A percentile compares a stretch with the other conserved stretches of the same genome.
phyloP scores from a whole-genome alignment of 2,797 vertebrate species.

The Anguilla pacifica region DNA sequence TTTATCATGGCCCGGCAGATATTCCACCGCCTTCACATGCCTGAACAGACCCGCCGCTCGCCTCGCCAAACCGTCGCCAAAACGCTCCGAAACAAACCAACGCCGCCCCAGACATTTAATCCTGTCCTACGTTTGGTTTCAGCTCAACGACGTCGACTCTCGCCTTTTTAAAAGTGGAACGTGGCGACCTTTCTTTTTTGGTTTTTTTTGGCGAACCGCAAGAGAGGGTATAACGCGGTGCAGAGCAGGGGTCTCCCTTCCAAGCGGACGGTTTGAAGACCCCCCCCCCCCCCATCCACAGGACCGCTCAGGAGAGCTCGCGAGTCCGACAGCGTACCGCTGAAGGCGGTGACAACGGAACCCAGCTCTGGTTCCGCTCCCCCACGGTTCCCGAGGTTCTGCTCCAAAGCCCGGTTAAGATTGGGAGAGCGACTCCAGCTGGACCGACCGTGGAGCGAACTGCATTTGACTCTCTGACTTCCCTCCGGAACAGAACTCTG shows the following conservation, averaged over 20 bases:
- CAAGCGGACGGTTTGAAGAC: background rate
- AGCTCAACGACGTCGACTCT: background rate
- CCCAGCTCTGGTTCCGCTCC: background rate
- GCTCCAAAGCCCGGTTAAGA: background rate
- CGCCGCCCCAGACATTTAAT: background rate
- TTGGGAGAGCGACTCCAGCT: background rate
- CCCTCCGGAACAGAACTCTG: background rate
- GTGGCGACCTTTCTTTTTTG: background rate
- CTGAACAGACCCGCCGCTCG: background rate
- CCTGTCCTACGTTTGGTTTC: background rate
- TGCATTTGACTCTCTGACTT: background rate
- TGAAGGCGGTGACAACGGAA: background rate
- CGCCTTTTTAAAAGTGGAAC: background rate
- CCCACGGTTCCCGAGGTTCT: background rate
- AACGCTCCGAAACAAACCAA: background rate
- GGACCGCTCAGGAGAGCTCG: background rate
- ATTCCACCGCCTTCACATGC: too few species aligned
- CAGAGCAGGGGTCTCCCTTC: background rate
- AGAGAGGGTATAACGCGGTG: background rate
- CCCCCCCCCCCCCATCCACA: background rate
- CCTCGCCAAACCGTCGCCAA: background rate
- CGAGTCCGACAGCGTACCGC: background rate
- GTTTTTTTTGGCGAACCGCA: background rate
- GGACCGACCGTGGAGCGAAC: background rate
- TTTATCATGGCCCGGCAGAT: too few species aligned